phyloP scores from a whole-genome alignment of 2,113 vertebrate species.

The Gulo gulo region DNA sequence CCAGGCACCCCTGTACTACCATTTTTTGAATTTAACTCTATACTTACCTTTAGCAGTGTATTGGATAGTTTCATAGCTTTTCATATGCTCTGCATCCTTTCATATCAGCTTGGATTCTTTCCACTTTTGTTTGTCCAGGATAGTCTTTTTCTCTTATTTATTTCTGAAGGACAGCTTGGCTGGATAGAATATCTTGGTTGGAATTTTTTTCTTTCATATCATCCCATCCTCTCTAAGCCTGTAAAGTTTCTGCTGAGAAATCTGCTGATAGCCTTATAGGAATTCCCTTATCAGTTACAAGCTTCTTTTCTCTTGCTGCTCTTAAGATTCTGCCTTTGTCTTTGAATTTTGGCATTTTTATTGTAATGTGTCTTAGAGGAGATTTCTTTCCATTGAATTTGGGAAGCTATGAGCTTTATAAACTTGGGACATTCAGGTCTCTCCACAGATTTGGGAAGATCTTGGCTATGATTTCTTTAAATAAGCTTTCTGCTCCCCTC shows the following conservation, averaged over 20 bases:
- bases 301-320: not conserved
- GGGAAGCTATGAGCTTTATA: not conserved
- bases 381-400: not conserved
- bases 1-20: not conserved
- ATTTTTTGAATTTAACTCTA: not conserved
- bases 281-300: not conserved
- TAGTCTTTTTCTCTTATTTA: not conserved
- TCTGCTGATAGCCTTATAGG: not conserved
- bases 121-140: not conserved
- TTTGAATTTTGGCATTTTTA: not conserved
- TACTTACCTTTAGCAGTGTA: not conserved
- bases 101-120: not conserved
- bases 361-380: not conserved
- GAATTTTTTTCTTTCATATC: not conserved
- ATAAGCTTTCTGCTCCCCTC: not conserved
- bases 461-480: not conserved
- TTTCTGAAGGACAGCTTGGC: not conserved
- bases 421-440: not conserved
- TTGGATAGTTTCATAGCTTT: not conserved
- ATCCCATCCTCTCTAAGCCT: not conserved
- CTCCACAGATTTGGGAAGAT: not conserved
- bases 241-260: not conserved
- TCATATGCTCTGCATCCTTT: not conserved
- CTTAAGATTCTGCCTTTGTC: not conserved
- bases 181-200: not conserved